Evolutionary conservation across 37 sponge, comb jelly and placozoan species (phyloP), one percentile per base, ranked within the genome.

Genomic region (Spongilla lacustris): DNA sequence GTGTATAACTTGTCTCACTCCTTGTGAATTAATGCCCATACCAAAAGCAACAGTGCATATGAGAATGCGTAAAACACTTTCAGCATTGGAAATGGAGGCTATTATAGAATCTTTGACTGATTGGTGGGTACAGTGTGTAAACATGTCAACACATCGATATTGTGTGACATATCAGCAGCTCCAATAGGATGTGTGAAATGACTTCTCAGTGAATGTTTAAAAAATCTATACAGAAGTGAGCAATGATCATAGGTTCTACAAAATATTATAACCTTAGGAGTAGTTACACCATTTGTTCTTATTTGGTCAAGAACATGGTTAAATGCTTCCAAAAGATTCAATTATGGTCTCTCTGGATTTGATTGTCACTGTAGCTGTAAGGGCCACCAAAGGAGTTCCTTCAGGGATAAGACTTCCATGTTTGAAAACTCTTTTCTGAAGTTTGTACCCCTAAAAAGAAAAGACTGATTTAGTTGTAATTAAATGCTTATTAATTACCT

Each of bases 11-110:
- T 77, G 22, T 17, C 30, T 67, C 6, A 76, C 25, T 30, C 77
- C 36, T 48, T 66, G 77, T 17, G 30, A 48, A 74, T 72, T 50
- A n/a, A 83, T 25, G 29, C 83, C 66, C 84, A 83, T 73, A 9
- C 84, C 84, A 38, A 83, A 83, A 41, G 84, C 84, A 12, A 76
- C 69, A 19, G 85, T 85, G 17, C 68, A 66, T 35, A 85, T 85
- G n/a, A 85, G 38, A 11, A 84, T 35, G 14, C 77, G 50, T 26
- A 84, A 34, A 58, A 21, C 35, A 34, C 31, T n/a, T 23, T 32
- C 27, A 24, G 49, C n/a, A 25, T 17, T 14, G 68, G 19, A 24
- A 26, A 32, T 36, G 22, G 73, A 71, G 2, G 66, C 22, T 41
- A 84, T 31, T 50, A 84, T 84, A 12, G 13, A 21, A 29, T 48